These are phyloP conservation scores for Boloria selene DNA, from an alignment of 2,888 invertebrate species.

Conservation along the genomic window DNA sequence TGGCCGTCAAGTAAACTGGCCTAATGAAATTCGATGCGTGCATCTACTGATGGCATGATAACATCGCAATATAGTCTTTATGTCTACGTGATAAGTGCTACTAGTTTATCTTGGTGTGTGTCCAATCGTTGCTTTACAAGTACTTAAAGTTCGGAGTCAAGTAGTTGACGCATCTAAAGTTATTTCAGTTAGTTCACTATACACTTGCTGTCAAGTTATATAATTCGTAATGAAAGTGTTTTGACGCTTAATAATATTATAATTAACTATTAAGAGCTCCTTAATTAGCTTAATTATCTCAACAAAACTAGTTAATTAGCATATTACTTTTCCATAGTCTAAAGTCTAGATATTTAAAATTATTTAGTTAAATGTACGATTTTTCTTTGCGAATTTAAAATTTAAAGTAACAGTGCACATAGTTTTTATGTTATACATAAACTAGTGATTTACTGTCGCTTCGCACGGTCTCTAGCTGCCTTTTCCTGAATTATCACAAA, in stretches of 20 bases:
- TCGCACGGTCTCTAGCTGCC: too few species aligned
- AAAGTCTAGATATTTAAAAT: too few species aligned
- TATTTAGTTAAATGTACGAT: too few species aligned
- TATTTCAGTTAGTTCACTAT: constrained; percentile 15
- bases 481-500: too few species aligned
- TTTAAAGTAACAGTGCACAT: too few species aligned
- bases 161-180: constrained; percentile 25
- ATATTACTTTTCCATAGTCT: too few species aligned
- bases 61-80: constrained; percentile 18
- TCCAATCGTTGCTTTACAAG: constrained; percentile 27
- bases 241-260: constrained; percentile 10
- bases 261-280: neutral
- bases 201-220: constrained; percentile 10
- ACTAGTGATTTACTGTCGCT: too few species aligned
- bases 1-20: constrained; percentile 52
- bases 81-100: constrained; percentile 11
- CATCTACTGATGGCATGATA: constrained; percentile 22
- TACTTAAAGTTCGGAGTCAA: constrained; percentile 29
- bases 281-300: neutral
- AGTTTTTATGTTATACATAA: too few species aligned
- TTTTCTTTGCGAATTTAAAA: too few species aligned
- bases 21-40: constrained; percentile 45
- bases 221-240: constrained; percentile 19
- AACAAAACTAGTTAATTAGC: too few species aligned
- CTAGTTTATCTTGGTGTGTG: constrained; percentile 11